Evolutionary conservation across 2,888 invertebrate species (phyloP), one percentile per base, ranked within the genome.

Genomic region (Stenolophus ochropezus): DNA sequence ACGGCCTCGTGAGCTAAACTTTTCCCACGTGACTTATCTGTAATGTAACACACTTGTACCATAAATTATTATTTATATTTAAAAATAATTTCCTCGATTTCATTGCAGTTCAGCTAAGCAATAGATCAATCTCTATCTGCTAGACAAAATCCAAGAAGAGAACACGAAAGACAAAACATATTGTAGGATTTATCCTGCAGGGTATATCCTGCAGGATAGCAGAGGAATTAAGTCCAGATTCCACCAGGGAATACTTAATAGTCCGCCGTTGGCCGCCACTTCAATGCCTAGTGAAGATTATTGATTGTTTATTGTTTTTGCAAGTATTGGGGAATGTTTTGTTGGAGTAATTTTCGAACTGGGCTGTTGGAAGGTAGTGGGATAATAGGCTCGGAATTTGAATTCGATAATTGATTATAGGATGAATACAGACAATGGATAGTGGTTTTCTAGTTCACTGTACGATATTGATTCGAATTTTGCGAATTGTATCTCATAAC

Each of bases 141-240:
- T 14, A 5, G 61, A 23, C 56, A 14, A 4, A n/a, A n/a, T 4
- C 23, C 4, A 1, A 5, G 25, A 21, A 61, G 21, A 14, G 21
- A 56, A 56, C 33, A 8, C 1, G 33, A 42, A 11, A 42, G 8
- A 42, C 33, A 42, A 11, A 42, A 2, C 56, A 56, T 56, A 56
- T 56, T 56, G 56, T 56, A 42, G 33, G 33, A 42, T 42, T n/a
- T n/a, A n/a, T n/a, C n/a, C n/a, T n/a, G 49, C n/a, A 6, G 49
- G 49, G 49, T 14, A 56, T 56, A 56, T 21, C 56, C 56, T 4
- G 11, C 20, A 56, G 56, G 20, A 18, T 33, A 1, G 33, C 4
- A 33, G 33, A 6, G 53, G 56, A 56, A 21, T 56, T 56, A 56
- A 56, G 56, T 56, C 56, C 56, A 56, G 20, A n/a, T 14, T 56